Evolutionary conservation across 2,797 vertebrate species (phyloP), one percentile per base, ranked within the genome.

Genomic region (Lophura swinhoii): DNA sequence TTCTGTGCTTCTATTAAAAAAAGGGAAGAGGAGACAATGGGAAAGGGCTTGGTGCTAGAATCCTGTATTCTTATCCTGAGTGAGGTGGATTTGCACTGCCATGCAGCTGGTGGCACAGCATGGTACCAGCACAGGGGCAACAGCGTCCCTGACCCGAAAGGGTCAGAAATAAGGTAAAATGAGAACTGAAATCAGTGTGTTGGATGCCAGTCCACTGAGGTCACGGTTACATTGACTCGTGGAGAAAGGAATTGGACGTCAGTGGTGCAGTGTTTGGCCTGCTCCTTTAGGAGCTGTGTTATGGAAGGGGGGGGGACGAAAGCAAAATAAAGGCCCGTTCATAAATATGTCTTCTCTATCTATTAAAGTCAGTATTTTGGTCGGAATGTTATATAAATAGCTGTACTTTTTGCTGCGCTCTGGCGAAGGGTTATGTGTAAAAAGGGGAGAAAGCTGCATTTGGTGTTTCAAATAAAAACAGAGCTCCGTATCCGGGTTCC

Each of bases 161-260:
- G 56, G 77, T 64, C 87, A 86, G 88, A 89, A 96, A 86, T 84
- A 88, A 88, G 79, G 68, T 81, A 88, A 92, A 95, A 88, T 3
- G 31, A 89, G 92, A 88, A 72, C 59, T 60, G 44, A 88, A 91
- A 93, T 95, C 39, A 49, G 67, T 12, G 75, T 44, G 66, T 85
- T 87, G 92, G 94, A 96, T 96, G 90, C 95, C 91, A 91, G 87
- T 86, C 93, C 85, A 53, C 91, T 87, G 95, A 96, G 87, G 85
- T 94, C 93, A 92, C 86, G 2, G 88, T 92, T 93, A 93, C 93
- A 90, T 91, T 88, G 92, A 80, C 90, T 95, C 90, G 75, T 75
- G 87, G 92, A 93, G 91, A 94, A 91, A 71, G 79, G 81, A 92
- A 31, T 24, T 72, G 87, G 77, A 77, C 6, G 55, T 60, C 1